Conservation (phyloP, 2,888 invertebrate species). For the Branchipolynoe longqiensis region DNA sequence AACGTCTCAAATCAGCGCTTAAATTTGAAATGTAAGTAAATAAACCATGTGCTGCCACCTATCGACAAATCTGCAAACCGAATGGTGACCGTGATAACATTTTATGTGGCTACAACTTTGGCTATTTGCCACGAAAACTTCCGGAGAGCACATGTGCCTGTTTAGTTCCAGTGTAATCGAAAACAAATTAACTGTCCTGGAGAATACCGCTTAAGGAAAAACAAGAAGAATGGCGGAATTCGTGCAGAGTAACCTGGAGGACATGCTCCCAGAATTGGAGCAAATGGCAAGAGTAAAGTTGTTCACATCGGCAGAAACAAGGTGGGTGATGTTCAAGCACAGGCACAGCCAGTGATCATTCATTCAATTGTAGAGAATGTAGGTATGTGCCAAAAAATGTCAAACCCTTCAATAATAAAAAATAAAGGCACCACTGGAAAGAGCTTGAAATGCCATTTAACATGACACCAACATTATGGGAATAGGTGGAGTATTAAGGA, state of each 20-base stretch:
- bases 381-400: too few species aligned
- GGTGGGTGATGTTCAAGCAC: conserved; percentile 82
- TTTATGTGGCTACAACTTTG: not conserved
- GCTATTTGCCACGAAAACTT: not conserved
- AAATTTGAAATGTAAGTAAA: too few species aligned
- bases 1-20: too few species aligned
- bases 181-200: conserved; percentile 6
- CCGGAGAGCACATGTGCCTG: conserved; percentile 26
- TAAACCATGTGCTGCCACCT: too few species aligned
- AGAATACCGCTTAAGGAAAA: not conserved
- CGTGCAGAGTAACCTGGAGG: conserved; percentile 89
- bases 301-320: conserved; percentile 86
- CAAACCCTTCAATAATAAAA: too few species aligned
- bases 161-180: not conserved
- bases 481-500: too few species aligned
- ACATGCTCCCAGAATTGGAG: conserved; percentile 90
- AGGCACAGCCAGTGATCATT: not conserved
- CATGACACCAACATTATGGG: too few species aligned
- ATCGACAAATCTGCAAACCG: too few species aligned
- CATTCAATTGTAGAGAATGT: too few species aligned
- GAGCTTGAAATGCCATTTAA: too few species aligned
- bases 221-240: conserved; percentile 89
- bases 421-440: too few species aligned
- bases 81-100: too few species aligned
- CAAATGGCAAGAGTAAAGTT: conserved; percentile 88